phyloP scores from a whole-genome alignment of 1,140 invertebrate genomes.

The Scylla paramamosain region DNA sequence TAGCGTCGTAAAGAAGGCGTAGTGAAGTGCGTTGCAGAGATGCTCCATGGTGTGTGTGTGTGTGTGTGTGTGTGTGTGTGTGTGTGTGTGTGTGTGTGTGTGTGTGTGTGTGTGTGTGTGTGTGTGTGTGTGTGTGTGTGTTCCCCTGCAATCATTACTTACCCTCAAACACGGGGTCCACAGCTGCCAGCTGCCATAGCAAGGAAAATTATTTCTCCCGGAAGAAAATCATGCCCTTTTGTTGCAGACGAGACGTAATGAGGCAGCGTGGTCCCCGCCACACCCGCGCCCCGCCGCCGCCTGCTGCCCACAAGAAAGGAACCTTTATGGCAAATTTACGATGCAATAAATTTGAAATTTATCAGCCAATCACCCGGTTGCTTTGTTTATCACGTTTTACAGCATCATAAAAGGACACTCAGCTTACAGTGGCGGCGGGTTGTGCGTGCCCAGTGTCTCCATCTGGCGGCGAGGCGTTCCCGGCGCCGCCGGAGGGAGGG shows the following conservation, averaged over 20 bases:
- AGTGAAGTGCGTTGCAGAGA: no score
- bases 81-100: no score
- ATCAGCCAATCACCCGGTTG: conserved; percentile 10
- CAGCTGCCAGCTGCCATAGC: background rate
- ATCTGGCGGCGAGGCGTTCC: background rate
- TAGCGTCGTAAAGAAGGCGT: no score
- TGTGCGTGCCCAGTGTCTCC: background rate
- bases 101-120: background rate
- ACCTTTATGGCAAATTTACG: background rate
- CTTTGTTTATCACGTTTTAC: conserved; percentile 24
- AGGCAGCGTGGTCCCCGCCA: background rate
- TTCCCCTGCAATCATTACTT: background rate
- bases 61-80: no score
- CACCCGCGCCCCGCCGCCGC: background rate
- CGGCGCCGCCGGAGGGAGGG: background rate
- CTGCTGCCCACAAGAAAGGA: background rate
- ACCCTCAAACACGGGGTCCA: no score
- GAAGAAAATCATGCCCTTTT: background rate
- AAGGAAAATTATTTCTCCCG: background rate
- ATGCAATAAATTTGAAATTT: background rate
- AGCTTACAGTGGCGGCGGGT: background rate
- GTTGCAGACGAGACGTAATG: background rate
- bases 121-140: background rate
- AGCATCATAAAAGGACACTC: background rate
- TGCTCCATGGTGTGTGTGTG: background rate